Evolutionary conservation across 2,888 invertebrate genomes (phyloP), one percentile per base, ranked within the genome.

Genomic region (Bruchidius siliquastri): DNA sequence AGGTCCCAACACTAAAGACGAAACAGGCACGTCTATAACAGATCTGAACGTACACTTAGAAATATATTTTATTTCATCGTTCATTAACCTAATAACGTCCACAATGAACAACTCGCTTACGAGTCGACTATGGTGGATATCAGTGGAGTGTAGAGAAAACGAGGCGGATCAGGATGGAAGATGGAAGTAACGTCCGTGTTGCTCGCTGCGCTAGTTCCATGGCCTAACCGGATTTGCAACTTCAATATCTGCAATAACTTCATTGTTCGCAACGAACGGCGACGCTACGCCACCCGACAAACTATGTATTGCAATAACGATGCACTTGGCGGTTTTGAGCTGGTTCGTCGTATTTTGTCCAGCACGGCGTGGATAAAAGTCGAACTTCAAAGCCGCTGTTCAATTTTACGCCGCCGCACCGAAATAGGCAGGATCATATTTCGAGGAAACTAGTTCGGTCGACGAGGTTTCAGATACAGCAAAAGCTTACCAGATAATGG

Each of bases 211-310:
- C 49, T 49, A 8, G 49, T 49, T 66, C 21, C 72, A 26, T 22
- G 22, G 26, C 26, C 22, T 75, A 77, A 76, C 72, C 77, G 73
- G 76, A 77, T 77, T 76, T 76, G 75, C 73, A 77, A 76, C 75
- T 76, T 72, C 77, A 75, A 77, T 77, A 74, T 77, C 72, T 74
- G 73, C 76, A 72, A 75, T 77, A 77, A 77, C 76, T 76, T 76
- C 74, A 76, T 76, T 78, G 77, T 76, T 71, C 72, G 67, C 71
- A 13, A 1, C 49, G 1, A 8, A 21, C 70, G 20, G 26, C 75
- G 74, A 77, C 20, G 67, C 26, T 67, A 10, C 67, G 67, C 21
- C n/a, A n/a, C n/a, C n/a, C n/a, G n/a, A n/a, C n/a, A n/a, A n/a
- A n/a, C n/a, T n/a, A n/a, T n/a, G n/a, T n/a, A 13, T 13, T 71